phyloP scores from a whole-genome alignment of 2,888 invertebrate species.

The Cephus pygmeus region DNA sequence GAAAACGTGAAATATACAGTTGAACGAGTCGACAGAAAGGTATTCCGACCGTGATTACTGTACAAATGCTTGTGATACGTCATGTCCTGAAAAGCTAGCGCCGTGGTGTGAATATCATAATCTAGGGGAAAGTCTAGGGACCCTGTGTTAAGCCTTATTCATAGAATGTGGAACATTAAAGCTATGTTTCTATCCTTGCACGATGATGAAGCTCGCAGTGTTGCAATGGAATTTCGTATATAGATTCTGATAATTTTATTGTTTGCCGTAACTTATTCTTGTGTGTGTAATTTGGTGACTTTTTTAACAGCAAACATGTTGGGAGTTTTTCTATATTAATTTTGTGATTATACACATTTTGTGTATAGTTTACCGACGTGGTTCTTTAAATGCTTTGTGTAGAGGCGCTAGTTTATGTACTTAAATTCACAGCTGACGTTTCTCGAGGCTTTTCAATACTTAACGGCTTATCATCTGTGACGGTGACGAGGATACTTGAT shows the following conservation, averaged over 20 bases:
- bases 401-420: not conserved
- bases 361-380: not conserved
- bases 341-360: not conserved
- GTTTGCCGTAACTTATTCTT: not conserved
- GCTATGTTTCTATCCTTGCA: not conserved
- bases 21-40: conserved; percentile 45
- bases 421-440: not conserved
- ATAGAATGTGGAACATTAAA: not conserved
- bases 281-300: not conserved
- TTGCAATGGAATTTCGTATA: not conserved
- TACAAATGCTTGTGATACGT: conserved; percentile 48
- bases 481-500: not conserved
- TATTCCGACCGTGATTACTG: conserved; percentile 53
- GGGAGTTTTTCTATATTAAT: not conserved
- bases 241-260: not conserved
- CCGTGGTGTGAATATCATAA: conserved; percentile 29
- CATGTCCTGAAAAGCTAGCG: conserved; percentile 45
- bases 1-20: conserved; percentile 34
- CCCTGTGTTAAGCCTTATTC: not conserved
- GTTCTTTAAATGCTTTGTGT: not conserved
- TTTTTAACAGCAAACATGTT: not conserved
- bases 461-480: not conserved
- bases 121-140: not conserved
- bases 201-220: not conserved
- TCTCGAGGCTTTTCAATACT: not conserved